Evolutionary conservation across 2,888 invertebrate genomes (phyloP), one percentile per base, ranked within the genome.

Genomic region (Caenorhabditis sp.): DNA sequence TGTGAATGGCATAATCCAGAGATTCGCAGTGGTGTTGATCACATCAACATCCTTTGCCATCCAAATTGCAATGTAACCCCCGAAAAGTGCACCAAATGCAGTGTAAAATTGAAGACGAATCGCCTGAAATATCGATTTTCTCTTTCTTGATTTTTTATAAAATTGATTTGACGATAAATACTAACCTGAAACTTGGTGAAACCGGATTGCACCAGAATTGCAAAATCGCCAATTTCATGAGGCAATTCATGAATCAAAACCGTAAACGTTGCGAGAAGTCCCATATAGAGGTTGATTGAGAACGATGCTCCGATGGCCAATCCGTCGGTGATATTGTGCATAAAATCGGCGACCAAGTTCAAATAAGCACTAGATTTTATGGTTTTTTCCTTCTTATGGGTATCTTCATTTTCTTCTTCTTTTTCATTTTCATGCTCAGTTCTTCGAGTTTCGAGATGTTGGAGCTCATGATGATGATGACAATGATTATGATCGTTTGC

Each of bases 151-250:
- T 59, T 59, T 26, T 12, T 50, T 3, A 57, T 57, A 26, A 58
- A 43, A 49, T n/a, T n/a, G n/a, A n/a, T n/a, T n/a, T n/a, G n/a
- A n/a, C n/a, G n/a, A 49, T 23, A 17, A n/a, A 10, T 12, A 21
- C 75, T 80, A 84, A 92, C 92, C 90, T 95, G 95, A 87, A 91
- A 92, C 83, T 94, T 92, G 10, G 93, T 93, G 88, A 95, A 96
- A 27, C 99, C 99, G 56, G 96, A 95, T 89, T 97, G 95, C 65
- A 99, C 92, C 64, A 99, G 91, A 88, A 99, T 97, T 17, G 99
- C 99, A 91, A 95, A 99, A 89, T 99, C 99, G 36, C 99, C 99
- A 88, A 99, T 96, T 90, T 99, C 99, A 90, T 99, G 99, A 50
- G 99, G 99, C 76, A 99, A 93, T 91, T 99, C 99, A 89, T 99